Evolutionary conservation across 1,140 invertebrate species (phyloP).

Genomic region (Sarcophaga bullata): DNA sequence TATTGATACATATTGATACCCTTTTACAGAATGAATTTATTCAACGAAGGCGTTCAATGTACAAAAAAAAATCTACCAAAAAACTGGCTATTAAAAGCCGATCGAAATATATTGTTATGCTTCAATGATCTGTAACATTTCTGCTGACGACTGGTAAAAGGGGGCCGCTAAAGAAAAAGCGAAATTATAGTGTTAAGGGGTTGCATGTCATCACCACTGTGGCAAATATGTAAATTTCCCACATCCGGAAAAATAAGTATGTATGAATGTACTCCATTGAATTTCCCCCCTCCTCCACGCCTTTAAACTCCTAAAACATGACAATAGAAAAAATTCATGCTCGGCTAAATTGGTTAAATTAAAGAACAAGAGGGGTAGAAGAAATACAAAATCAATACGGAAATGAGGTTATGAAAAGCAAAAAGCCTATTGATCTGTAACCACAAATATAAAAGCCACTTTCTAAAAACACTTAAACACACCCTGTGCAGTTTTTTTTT

Average conservation of each 20-base stretch:
- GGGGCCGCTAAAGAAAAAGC: neutral
- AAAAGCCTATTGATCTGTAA: slow-evolving; percentile 34
- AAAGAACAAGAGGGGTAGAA: neutral
- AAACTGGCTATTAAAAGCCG: neutral
- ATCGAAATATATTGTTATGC: slow-evolving; percentile 26
- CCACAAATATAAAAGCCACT: slow-evolving; percentile 22
- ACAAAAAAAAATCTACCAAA: neutral
- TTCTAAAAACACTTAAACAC: neutral
- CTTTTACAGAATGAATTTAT: neutral
- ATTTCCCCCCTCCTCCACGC: too few species aligned
- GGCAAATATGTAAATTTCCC: slow-evolving; percentile 23
- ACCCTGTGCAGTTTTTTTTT: neutral
- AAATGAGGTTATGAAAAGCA: slow-evolving; percentile 30
- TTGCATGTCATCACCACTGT: slow-evolving; percentile 26
- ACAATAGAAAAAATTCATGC: slow-evolving; percentile 57
- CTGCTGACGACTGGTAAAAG: neutral
- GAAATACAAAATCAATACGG: slow-evolving; percentile 1
- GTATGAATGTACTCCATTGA: neutral
- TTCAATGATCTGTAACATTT: slow-evolving; percentile 36
- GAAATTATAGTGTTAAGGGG: slow-evolving; percentile 9
- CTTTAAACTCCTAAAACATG: too few species aligned
- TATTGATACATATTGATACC: too few species aligned
- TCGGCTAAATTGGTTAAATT: slow-evolving; percentile 60
- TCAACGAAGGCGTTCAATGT: neutral
- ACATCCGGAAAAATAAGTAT: slow-evolving; percentile 27